Base-by-base conservation (phyloP, 2,113 vertebrate genomes). In the Aix galericulata region DNA sequence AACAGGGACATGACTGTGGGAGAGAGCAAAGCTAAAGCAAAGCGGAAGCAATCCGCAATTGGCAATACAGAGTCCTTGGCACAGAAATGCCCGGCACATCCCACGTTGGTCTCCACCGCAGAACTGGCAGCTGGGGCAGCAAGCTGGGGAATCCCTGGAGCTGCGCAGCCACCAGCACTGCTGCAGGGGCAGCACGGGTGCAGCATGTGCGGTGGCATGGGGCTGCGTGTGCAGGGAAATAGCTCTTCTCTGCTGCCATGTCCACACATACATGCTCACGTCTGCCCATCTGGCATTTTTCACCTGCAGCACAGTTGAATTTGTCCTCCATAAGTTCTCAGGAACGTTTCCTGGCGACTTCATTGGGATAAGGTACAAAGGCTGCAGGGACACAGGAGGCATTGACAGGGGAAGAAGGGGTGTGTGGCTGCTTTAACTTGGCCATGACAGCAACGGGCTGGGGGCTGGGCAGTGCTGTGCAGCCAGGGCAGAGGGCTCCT, bases 51-150 rank as follows among this genome's bases (percentile, higher is more conserved):
- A 31, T 58, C 3, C 10, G 89, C 32, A 0, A 42, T 31, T 69
- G 92, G 93, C 80, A 89, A 92, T 46, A 85, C 2, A 0, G 48
- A 88, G 95, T 95, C 67, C 82, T 94, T 95, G 95, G 94, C 74
- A 15, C 73, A 46, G 84, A 66, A 76, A 56, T n/a, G 80, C 67
- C 69, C 78, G 32, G 87, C 93, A 83, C 89, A 50, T 77, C 87
- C 88, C 29, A 69, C 4, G 3, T 64, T 4, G 40, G 55, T 60
- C 79, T 89, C 87, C 80, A 6, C 16, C 21, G 6, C 52, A 56
- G 82, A 82, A 14, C 50, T 60, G 52, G 82, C 63, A 77, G 1
- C 46, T 50, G 56, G 36, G 1, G 2, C 68, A 52, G 42, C 73
- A 60, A 89, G 23, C 42, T 75, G 77, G 86, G 87, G 55, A 94